A percentile compares a stretch with the other conserved stretches of the same genome.
phyloP scores from a whole-genome alignment of 35 echinoderm and acorn worm species.

The Heliocidaris tuberculata region DNA sequence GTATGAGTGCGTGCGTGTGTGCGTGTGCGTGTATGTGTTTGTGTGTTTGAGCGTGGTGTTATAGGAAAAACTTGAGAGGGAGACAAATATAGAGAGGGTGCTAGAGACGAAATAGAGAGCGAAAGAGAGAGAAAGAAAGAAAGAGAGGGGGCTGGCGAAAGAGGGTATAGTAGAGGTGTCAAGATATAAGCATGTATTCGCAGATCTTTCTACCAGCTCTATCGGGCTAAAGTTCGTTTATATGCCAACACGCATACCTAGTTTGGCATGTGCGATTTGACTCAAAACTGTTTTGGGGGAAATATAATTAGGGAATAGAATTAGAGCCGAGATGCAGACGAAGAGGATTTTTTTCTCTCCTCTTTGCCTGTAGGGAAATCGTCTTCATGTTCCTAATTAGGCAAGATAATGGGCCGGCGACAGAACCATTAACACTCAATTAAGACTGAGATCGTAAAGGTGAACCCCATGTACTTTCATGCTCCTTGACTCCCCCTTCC shows the following conservation, averaged over 20 bases:
- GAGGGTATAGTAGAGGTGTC: background rate
- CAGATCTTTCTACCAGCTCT: background rate
- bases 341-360: background rate
- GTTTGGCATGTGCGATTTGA: background rate
- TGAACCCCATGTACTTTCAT: background rate
- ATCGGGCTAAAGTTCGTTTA: background rate
- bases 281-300: background rate
- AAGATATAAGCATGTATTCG: background rate
- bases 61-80: background rate
- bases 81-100: background rate
- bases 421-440: constrained; percentile 9
- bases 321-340: background rate
- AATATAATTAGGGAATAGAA: constrained; percentile 14
- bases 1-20: background rate
- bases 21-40: background rate
- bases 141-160: background rate
- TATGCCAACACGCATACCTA: background rate
- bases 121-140: background rate
- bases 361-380: background rate
- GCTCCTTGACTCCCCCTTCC: background rate
- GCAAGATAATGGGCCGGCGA: background rate
- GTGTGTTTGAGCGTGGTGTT: background rate
- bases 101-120: background rate
- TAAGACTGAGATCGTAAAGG: background rate
- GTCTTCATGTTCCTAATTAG: constrained; percentile 11